Conservation (phyloP, 2,113 vertebrate species). For the Macheiramphus alcinus region DNA sequence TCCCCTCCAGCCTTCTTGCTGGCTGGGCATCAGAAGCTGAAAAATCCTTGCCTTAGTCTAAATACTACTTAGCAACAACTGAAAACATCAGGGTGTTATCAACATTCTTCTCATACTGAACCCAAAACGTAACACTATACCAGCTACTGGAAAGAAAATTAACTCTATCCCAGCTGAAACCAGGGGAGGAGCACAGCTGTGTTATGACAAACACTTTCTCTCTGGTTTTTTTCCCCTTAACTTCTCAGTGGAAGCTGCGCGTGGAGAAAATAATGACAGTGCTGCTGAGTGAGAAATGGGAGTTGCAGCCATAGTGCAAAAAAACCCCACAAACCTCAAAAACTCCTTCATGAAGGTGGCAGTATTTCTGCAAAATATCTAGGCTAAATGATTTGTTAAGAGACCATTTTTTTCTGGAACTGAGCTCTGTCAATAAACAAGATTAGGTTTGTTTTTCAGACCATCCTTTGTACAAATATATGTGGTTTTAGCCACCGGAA, state of each 20-base stretch:
- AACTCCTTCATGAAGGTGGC: neutral
- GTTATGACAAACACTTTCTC: neutral
- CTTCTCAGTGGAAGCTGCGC: neutral
- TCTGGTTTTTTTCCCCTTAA: neutral
- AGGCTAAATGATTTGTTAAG: neutral
- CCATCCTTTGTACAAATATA: neutral
- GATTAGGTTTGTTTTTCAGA: neutral
- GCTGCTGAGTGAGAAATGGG: neutral
- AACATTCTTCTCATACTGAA: too few relatives aligned
- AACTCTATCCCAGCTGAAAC: too few relatives aligned
- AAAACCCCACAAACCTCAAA: neutral
- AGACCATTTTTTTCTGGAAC: neutral
- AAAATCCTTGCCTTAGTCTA: too few relatives aligned
- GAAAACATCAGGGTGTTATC: too few relatives aligned
- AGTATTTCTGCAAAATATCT: neutral
- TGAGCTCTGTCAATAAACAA: neutral
- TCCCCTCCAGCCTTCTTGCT: too few relatives aligned
- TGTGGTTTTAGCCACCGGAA: neutral
- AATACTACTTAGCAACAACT: too few relatives aligned
- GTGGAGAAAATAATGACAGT: neutral
- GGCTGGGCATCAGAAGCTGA: too few relatives aligned
- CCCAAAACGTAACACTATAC: too few relatives aligned
- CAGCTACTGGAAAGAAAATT: too few relatives aligned
- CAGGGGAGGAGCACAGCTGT: neutral
- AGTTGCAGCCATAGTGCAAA: neutral